A percentile compares a stretch with the other conserved stretches of the same genome.
These are phyloP conservation scores for Semnornis frantzii DNA, from an alignment of 2,113 vertebrate genomes.

Conservation along the genomic window DNA sequence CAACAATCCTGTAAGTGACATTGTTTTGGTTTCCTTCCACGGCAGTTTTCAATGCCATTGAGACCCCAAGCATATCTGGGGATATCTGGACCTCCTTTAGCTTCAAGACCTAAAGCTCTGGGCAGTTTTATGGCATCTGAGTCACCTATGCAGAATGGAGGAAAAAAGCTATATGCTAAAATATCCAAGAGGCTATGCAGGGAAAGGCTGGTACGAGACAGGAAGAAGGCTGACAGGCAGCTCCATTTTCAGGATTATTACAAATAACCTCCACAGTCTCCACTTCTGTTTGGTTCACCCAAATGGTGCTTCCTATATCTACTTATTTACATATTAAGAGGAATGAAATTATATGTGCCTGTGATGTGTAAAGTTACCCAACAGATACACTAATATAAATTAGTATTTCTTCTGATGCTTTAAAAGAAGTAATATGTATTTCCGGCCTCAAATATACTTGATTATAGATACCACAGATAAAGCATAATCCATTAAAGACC, in stretches of 20 bases:
- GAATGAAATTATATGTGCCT: not conserved
- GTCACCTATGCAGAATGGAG: not conserved
- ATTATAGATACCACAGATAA: not conserved
- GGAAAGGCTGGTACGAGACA: not conserved
- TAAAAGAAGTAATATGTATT: not conserved
- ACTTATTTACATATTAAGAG: not conserved
- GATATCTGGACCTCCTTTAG: not conserved
- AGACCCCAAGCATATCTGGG: not conserved
- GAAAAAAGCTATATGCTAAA: not conserved
- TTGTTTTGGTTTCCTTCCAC: not conserved
- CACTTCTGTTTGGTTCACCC: not conserved
- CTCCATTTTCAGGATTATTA: not conserved
- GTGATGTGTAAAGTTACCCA: not conserved
- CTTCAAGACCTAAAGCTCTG: not conserved
- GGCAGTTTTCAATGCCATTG: fast-evolving
- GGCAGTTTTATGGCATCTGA: not conserved
- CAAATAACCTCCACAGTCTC: not conserved
- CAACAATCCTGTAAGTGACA: fast-evolving
- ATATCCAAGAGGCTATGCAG: not conserved
- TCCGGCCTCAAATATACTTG: not conserved
- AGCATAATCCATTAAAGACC: not conserved
- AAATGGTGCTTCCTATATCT: not conserved
- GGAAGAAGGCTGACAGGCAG: not conserved
- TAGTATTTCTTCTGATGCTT: not conserved
- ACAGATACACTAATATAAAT: not conserved